Evolutionary conservation across 1,140 invertebrate species (phyloP).

Genomic region (Glomeris maerens): DNA sequence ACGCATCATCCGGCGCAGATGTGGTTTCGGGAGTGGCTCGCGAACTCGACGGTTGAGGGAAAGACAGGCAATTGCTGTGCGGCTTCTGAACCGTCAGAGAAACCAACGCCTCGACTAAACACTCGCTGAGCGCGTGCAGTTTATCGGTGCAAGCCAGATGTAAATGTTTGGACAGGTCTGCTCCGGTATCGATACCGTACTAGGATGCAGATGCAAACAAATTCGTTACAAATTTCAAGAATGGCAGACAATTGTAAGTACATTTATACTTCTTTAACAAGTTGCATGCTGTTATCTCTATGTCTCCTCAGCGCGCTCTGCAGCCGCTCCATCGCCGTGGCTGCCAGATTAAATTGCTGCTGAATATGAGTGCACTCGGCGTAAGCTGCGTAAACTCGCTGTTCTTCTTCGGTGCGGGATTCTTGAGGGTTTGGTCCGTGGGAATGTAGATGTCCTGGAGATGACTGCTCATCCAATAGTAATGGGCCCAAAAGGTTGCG

Average conservation of each 20-base stretch:
- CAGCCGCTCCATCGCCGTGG: slow-evolving; percentile 52
- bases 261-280: background rate
- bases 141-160: slow-evolving; percentile 53
- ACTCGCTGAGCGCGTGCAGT: slow-evolving; percentile 58
- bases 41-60: slow-evolving; percentile 21
- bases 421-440: too few relatives aligned
- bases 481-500: slow-evolving; percentile 58
- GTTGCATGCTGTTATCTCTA: background rate
- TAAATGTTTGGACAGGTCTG: too few relatives aligned
- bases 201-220: too few relatives aligned
- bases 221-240: too few relatives aligned
- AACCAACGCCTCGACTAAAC: slow-evolving; percentile 55
- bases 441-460: background rate
- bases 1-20: slow-evolving; percentile 14
- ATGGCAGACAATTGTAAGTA: too few relatives aligned
- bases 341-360: slow-evolving; percentile 59
- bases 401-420: slow-evolving; percentile 38
- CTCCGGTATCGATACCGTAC: too few relatives aligned
- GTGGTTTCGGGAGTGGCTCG: slow-evolving; percentile 13
- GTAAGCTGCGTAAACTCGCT: slow-evolving; percentile 60
- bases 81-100: slow-evolving; percentile 36
- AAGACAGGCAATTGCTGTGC: slow-evolving; percentile 23
- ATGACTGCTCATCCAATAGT: slow-evolving; percentile 24
- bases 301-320: slow-evolving; percentile 44
- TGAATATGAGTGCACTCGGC: slow-evolving; percentile 67